Evolutionary conservation across 2,888 invertebrate species (phyloP).

Genomic region (Patella caerulea): DNA sequence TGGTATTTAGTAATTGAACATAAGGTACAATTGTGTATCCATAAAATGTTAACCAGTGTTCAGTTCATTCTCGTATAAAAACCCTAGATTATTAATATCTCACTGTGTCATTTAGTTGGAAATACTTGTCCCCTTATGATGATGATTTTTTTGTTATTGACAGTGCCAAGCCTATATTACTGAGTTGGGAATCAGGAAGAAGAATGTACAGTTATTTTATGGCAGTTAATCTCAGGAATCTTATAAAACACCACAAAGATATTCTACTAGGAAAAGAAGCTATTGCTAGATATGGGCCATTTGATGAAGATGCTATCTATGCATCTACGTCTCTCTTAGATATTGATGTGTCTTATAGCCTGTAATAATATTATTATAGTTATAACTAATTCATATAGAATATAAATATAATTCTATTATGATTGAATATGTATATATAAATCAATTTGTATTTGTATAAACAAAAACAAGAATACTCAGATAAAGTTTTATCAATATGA

Average conservation of each 20-base stretch:
- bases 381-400: too few species aligned
- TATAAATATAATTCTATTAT: too few species aligned
- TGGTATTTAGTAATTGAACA: too few species aligned
- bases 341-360: slow-evolving; percentile 90
- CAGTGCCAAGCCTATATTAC: slow-evolving; percentile 82
- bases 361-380: slow-evolving; percentile 66
- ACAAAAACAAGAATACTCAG: too few species aligned
- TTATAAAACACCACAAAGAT: slow-evolving; percentile 87
- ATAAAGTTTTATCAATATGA: too few species aligned
- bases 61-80: too few species aligned
- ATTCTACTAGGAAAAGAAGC: slow-evolving; percentile 83
- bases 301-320: slow-evolving; percentile 85
- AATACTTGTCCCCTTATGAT: neutral
- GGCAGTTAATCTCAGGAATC: slow-evolving; percentile 91
- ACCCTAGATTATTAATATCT: too few species aligned
- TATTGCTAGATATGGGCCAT: slow-evolving; percentile 76
- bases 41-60: too few species aligned
- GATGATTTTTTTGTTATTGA: slow-evolving; percentile 53
- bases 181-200: slow-evolving; percentile 91
- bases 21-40: too few species aligned
- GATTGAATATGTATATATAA: too few species aligned
- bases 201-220: slow-evolving; percentile 92
- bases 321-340: slow-evolving; percentile 89
- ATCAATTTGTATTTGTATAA: too few species aligned
- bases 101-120: too few species aligned